These are phyloP conservation scores for Hylyphantes graminicola DNA, from an alignment of 1,140 invertebrate genomes.

Conservation along the genomic window DNA sequence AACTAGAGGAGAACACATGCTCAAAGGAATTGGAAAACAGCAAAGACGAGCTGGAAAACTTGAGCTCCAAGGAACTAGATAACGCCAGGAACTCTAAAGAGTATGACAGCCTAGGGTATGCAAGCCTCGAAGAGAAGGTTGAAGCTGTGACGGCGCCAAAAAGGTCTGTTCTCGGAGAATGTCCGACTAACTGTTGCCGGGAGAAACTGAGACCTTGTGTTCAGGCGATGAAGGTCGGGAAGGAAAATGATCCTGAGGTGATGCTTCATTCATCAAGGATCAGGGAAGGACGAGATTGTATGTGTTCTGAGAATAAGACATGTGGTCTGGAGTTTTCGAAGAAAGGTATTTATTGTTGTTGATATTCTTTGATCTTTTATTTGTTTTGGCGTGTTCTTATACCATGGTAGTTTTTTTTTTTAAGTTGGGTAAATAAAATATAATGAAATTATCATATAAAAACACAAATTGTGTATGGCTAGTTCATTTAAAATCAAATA, in stretches of 20 bases:
- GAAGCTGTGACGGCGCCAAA: background rate
- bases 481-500: no score
- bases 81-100: no score
- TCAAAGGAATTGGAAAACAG: no score
- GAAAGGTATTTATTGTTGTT: background rate
- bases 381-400: no score
- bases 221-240: constrained; percentile 9
- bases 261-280: background rate
- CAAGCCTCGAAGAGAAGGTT: constrained; percentile 43
- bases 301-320: constrained; percentile 18
- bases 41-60: no score
- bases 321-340: constrained; percentile 4
- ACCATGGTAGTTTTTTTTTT: no score
- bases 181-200: constrained; percentile 20
- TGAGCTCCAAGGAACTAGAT: no score
- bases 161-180: constrained; percentile 9
- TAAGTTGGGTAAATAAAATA: no score
- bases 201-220: background rate
- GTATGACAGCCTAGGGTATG: constrained; percentile 48
- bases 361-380: no score
- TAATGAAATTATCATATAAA: no score
- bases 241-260: constrained; percentile 26
- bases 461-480: no score
- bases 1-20: no score
- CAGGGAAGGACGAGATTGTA: constrained; percentile 5